Conservation (phyloP, 2,888 invertebrate genomes). For the Aelia acuminata region DNA sequence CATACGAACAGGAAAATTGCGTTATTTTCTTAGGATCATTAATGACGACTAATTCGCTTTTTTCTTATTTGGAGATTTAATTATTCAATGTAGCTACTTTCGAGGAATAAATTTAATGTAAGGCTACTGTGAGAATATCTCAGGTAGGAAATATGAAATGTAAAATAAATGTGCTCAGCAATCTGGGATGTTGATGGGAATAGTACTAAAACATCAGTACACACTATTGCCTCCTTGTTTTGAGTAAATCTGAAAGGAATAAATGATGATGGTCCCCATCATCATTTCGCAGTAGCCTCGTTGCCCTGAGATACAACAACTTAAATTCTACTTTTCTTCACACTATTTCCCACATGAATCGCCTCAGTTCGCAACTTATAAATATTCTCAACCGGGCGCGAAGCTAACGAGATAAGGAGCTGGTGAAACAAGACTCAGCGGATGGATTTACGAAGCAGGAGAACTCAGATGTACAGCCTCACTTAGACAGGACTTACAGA, state of each 20-base stretch:
- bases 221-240: no score
- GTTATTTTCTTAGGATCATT: no score
- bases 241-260: not conserved
- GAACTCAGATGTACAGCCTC: slow-evolving; percentile 8
- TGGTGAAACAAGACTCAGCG: slow-evolving; percentile 33
- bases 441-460: slow-evolving; percentile 30
- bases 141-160: no score
- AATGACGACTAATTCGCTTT: no score
- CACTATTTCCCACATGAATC: slow-evolving; percentile 17
- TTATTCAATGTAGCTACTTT: no score
- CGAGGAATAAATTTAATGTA: no score
- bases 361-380: not conserved
- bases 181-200: no score
- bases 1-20: no score
- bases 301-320: not conserved
- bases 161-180: no score
- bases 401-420: slow-evolving; percentile 44
- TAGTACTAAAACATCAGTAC: no score
- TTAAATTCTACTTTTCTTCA: slow-evolving; percentile 19
- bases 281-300: not conserved
- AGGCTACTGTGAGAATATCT: no score
- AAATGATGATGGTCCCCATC: not conserved
- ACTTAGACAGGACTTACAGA: slow-evolving; percentile 11
- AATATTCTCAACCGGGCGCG: slow-evolving; percentile 10
- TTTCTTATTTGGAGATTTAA: no score